Base-by-base conservation (phyloP, 1,140 invertebrate species). In the Calliphora vicina region DNA sequence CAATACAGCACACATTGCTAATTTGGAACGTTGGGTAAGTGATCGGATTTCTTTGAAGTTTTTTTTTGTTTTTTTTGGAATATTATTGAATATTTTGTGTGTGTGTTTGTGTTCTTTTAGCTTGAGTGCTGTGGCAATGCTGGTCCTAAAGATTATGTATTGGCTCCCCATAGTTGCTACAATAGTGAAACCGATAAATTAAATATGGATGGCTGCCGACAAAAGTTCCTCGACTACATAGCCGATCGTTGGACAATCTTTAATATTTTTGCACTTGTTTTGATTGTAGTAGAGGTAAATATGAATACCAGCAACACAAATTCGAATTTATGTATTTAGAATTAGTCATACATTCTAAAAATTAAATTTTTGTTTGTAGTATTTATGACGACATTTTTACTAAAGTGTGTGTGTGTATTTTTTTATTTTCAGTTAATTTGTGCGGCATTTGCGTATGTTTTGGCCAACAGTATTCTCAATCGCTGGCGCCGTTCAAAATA, bases 41-140 rank as follows among this genome's bases (percentile, higher is more conserved):
- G 67, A 6, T 20, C 27, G 26, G 29, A 35, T 25, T 13, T 27
- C 42, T 78, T 78, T 78, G 27, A 78, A 29, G 26, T 27, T 72
- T 25, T 72, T 25, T 25, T 0, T 23, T 3, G 2, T 76, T n/a
- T 42, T 29, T 12, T 35, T 76, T 8, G 26, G n/a, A n/a, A 23
- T 74, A 26, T 26, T 26, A 25, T 74, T 74, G 15, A 20, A n/a
- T 5, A 71, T 71, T 71, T 8, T 25, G 4, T 71, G 17, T 20
- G 4, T 71, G 5, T 72, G 20, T 72, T 9, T 72, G 23, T 72
- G 17, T 50, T 76, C 27, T 57, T 42, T 57, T 86, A 94, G 94
- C 87, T 94, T 45, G 81, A 92, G 35, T 95, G 94, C 85, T 95
- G 94, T 85, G 94, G 94, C 73, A 89, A 93, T 84, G 84, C 88